Evolutionary conservation across 2,888 invertebrate genomes (phyloP).

Genomic region (Thymelicus lineola): DNA sequence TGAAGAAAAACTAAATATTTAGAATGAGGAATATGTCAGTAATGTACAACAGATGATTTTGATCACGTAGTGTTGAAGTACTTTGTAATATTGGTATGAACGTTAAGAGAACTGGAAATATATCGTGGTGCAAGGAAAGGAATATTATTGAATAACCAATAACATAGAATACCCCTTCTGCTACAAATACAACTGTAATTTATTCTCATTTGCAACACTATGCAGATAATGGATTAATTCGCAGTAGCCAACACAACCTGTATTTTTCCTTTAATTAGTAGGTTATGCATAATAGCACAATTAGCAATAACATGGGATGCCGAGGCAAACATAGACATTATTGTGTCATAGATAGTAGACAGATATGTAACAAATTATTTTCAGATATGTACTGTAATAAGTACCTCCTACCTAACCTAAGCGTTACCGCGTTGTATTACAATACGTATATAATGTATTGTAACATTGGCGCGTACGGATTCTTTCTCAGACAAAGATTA

Average conservation of each 20-base stretch:
- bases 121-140: too few species aligned
- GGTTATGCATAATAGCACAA: conserved; percentile 35
- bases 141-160: too few species aligned
- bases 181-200: not conserved
- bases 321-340: conserved; percentile 30
- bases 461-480: conserved; percentile 19
- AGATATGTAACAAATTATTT: conserved; percentile 19
- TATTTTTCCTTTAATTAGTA: conserved; percentile 37
- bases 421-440: not conserved
- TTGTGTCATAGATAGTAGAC: conserved; percentile 2
- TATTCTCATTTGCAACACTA: conserved; percentile 2
- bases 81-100: too few species aligned
- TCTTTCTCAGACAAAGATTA: conserved; percentile 28
- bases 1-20: too few species aligned
- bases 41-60: too few species aligned
- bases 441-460: conserved; percentile 25
- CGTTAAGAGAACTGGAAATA: too few species aligned
- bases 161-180: too few species aligned
- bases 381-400: conserved; percentile 14
- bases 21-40: too few species aligned
- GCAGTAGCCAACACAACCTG: conserved; percentile 20
- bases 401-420: conserved; percentile 1
- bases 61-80: too few species aligned
- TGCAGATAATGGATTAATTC: conserved; percentile 26
- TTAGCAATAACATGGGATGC: conserved; percentile 32